A percentile compares a stretch with the other conserved stretches of the same genome.
Evolutionary conservation across 2,888 invertebrate genomes (phyloP).

Genomic region (Ischnura elegans): DNA sequence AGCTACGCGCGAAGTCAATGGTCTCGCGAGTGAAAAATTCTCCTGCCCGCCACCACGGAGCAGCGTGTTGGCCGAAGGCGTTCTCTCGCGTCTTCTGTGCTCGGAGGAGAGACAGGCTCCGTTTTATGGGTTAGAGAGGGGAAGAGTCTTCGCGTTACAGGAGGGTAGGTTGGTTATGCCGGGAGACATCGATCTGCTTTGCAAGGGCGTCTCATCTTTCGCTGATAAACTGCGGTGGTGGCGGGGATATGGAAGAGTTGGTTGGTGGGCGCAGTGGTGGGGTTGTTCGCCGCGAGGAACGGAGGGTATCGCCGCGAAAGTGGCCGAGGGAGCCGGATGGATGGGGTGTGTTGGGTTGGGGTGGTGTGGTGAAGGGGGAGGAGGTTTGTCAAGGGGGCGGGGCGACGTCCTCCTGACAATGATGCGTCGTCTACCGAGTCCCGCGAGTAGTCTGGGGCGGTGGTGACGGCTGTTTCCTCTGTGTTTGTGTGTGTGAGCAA

Average conservation of each 20-base stretch:
- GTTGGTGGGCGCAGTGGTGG: neutral
- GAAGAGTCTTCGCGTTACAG: neutral
- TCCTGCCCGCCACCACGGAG: too few relatives aligned
- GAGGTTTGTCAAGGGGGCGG: neutral
- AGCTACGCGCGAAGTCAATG: neutral
- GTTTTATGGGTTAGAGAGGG: neutral
- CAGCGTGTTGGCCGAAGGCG: neutral
- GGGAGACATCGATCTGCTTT: neutral
- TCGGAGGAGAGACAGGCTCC: neutral
- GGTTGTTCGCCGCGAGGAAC: too few relatives aligned
- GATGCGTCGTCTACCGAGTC: neutral
- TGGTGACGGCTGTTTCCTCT: neutral
- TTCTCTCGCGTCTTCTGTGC: neutral
- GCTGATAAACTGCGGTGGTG: neutral
- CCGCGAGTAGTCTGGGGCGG: neutral
- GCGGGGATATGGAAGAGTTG: neutral
- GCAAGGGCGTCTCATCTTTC: constrained; percentile 34
- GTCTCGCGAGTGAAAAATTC: neutral
- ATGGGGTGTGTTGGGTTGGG: neutral
- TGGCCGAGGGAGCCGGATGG: constrained; percentile 1
- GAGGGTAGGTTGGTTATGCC: neutral
- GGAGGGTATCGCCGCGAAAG: neutral
- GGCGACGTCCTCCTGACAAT: neutral
- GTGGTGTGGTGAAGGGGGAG: neutral
- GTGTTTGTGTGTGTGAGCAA: neutral